Conservation (phyloP, 2,797 vertebrate genomes). For the Anomalospiza imberbis region DNA sequence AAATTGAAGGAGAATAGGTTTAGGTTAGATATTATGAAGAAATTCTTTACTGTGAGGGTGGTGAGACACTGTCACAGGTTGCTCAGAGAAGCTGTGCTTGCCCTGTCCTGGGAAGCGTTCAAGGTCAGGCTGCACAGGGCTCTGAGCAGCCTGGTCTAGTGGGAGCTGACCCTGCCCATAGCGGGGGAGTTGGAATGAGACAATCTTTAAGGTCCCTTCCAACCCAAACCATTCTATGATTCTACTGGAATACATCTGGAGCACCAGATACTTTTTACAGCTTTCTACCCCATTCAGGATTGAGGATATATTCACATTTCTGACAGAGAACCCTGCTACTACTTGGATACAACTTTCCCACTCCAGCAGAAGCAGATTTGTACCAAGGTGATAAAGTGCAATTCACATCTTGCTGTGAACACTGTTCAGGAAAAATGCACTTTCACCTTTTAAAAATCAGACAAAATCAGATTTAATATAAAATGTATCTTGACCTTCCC, state of each 20-base stretch:
- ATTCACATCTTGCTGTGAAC: neutral
- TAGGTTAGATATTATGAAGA: neutral
- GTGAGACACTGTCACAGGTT: neutral
- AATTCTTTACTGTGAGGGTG: neutral
- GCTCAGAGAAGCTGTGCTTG: neutral
- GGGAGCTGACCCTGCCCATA: neutral
- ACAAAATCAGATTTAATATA: neutral
- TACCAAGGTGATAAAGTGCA: neutral
- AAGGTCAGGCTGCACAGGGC: neutral
- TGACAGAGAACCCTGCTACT: neutral
- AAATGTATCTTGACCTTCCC: neutral
- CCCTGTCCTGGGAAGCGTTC: accelerated
- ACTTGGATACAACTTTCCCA: neutral
- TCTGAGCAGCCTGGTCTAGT: neutral
- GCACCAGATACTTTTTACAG: neutral
- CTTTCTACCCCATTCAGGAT: neutral
- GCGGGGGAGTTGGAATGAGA: neutral
- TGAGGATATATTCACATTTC: neutral
- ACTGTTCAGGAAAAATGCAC: neutral
- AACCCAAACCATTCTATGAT: neutral
- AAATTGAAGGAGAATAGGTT: neutral
- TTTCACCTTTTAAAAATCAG: constrained; percentile 7
- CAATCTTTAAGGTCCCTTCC: neutral
- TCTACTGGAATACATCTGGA: neutral
- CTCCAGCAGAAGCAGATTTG: neutral